These are phyloP conservation scores for Psittacara wagleri DNA, from an alignment of 2,113 vertebrate genomes.

Conservation along the genomic window DNA sequence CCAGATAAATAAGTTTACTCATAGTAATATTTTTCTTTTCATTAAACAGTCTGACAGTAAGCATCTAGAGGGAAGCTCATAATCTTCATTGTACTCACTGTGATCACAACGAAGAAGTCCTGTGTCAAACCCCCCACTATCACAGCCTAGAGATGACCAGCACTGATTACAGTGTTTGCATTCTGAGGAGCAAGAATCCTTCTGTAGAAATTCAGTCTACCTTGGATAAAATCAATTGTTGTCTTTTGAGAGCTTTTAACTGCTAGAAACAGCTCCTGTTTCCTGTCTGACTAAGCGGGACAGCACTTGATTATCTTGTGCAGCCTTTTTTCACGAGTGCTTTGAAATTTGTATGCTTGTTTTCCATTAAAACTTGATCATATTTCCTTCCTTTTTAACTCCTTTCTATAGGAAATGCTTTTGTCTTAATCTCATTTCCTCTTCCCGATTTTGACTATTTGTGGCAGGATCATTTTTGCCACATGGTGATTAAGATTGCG, in stretches of 20 bases:
- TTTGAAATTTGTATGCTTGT: background rate
- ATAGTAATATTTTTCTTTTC: background rate
- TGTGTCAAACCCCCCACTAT: background rate
- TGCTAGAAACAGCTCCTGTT: background rate
- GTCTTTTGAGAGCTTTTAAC: background rate
- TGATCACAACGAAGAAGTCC: background rate
- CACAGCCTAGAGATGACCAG: background rate
- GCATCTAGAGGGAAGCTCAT: background rate
- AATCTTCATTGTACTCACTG: background rate
- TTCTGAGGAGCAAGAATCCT: background rate
- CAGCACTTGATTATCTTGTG: background rate
- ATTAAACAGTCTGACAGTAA: background rate
- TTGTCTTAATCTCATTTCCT: background rate
- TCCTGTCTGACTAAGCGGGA: background rate
- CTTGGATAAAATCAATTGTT: background rate
- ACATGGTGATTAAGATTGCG: background rate
- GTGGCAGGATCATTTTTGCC: background rate
- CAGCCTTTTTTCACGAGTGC: background rate
- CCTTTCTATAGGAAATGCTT: background rate
- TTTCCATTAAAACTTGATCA: background rate
- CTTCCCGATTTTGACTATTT: background rate
- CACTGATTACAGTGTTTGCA: background rate
- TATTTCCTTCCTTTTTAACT: background rate
- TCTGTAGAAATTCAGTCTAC: background rate
- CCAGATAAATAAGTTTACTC: background rate